A percentile compares a stretch with the other conserved stretches of the same genome.
phyloP scores from a whole-genome alignment of 2,113 vertebrate species.

The Neogobius melanostomus region DNA sequence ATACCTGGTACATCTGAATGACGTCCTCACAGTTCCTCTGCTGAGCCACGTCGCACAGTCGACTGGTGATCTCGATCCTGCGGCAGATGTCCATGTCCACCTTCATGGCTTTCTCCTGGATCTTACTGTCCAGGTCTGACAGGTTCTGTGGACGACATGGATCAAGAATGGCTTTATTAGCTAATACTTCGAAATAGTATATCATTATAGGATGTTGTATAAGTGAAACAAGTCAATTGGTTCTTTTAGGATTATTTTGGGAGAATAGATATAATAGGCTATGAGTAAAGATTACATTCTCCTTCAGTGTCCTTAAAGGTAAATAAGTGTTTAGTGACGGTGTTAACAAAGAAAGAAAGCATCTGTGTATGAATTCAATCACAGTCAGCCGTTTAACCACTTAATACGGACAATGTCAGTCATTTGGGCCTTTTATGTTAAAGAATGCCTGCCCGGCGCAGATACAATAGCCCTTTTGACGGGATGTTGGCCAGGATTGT shows the following conservation, averaged over 20 bases:
- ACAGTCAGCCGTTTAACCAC: not conserved
- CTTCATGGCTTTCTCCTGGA: slow-evolving; percentile 99
- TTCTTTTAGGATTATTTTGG: no score
- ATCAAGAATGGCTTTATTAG: not conserved
- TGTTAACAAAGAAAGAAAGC: not conserved
- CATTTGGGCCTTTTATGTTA: not conserved
- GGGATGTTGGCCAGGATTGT: not conserved
- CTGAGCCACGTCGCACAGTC: slow-evolving; percentile 94
- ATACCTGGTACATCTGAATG: slow-evolving; percentile 96
- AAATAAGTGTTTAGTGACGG: not conserved
- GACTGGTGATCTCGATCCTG: slow-evolving; percentile 95
- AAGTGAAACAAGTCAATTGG: no score
- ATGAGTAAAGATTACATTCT: no score
- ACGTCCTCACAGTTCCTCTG: slow-evolving; percentile 96
- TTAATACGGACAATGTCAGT: not conserved
- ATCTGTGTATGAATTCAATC: not conserved
- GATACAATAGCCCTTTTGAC: not conserved
- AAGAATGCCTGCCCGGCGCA: not conserved
- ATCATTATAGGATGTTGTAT: no score
- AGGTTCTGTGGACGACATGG: slow-evolving; percentile 80
- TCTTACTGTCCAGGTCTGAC: slow-evolving; percentile 94
- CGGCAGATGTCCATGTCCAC: slow-evolving; percentile 99
- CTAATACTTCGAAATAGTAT: no score
- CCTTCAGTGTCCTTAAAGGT: not conserved
- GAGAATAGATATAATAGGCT: no score